Evolutionary conservation across 2,797 vertebrate genomes (phyloP).

Genomic region (Eulemur mongoz): DNA sequence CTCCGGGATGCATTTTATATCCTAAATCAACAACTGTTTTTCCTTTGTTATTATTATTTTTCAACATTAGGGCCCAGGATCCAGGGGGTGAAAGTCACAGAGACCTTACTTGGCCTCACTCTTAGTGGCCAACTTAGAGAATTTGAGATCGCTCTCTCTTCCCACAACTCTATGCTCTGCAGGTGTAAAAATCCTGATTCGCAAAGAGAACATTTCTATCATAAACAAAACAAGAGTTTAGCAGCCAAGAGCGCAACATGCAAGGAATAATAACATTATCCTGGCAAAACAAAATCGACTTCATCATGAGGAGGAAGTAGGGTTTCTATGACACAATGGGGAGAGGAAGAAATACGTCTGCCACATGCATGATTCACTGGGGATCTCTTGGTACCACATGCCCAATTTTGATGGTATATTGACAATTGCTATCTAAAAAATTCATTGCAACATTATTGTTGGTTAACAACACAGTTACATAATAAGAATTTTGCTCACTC

Average conservation of each 20-base stretch:
- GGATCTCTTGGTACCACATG: neutral
- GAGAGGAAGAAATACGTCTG: neutral
- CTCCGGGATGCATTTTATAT: neutral
- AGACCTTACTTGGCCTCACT: neutral
- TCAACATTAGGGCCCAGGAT: neutral
- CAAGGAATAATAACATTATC: neutral
- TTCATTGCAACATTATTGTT: neutral
- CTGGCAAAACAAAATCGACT: neutral
- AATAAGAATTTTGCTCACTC: neutral
- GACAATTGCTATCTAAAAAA: neutral
- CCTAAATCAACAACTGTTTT: neutral
- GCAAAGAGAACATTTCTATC: neutral
- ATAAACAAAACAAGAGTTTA: neutral
- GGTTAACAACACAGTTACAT: neutral
- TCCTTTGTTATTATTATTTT: neutral
- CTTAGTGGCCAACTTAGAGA: neutral
- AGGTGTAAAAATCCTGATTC: neutral
- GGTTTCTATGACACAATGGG: neutral
- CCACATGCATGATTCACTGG: neutral
- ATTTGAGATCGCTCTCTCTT: neutral
- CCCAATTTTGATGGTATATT: neutral
- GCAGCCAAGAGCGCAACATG: neutral
- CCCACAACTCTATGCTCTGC: neutral
- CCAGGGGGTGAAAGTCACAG: neutral
- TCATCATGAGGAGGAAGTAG: neutral